A percentile compares a stretch with the other conserved stretches of the same genome.
Conservation (phyloP, 2,113 vertebrate genomes). For the Callaeas wilsoni region DNA sequence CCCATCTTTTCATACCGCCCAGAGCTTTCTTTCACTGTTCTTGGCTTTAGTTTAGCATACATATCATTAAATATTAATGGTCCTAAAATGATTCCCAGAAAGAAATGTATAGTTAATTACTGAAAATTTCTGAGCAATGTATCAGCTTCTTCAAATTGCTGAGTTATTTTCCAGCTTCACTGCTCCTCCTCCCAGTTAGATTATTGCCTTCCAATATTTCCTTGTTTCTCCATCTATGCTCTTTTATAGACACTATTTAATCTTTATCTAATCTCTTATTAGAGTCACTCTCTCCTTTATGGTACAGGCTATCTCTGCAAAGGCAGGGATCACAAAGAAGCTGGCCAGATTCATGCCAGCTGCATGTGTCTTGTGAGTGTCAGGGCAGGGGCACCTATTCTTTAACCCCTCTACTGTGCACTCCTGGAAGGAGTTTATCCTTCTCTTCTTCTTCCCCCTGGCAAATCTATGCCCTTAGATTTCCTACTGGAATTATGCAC, state of each 20-base stretch:
- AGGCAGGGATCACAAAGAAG: neutral
- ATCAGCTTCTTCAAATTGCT: neutral
- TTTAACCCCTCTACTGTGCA: neutral
- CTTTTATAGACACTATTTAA: neutral
- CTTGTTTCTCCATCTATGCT: neutral
- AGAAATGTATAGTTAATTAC: slow-evolving; percentile 16
- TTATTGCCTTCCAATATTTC: neutral
- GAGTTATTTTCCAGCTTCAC: neutral
- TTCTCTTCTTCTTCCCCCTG: neutral
- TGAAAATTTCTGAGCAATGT: neutral
- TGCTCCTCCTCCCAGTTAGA: neutral
- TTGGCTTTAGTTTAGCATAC: neutral
- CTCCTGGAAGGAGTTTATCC: neutral
- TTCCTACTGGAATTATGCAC: neutral
- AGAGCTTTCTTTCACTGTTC: neutral
- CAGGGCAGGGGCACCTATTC: neutral
- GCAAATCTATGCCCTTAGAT: neutral
- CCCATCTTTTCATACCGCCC: neutral
- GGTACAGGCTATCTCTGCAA: neutral
- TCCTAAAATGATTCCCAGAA: neutral
- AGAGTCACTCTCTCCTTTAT: neutral
- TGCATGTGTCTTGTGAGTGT: neutral
- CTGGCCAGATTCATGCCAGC: neutral
- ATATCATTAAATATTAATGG: neutral
- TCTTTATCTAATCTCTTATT: neutral